These are phyloP conservation scores for Pseudomyrmex pallidus DNA, from an alignment of 1,140 invertebrate species.

Conservation along the genomic window DNA sequence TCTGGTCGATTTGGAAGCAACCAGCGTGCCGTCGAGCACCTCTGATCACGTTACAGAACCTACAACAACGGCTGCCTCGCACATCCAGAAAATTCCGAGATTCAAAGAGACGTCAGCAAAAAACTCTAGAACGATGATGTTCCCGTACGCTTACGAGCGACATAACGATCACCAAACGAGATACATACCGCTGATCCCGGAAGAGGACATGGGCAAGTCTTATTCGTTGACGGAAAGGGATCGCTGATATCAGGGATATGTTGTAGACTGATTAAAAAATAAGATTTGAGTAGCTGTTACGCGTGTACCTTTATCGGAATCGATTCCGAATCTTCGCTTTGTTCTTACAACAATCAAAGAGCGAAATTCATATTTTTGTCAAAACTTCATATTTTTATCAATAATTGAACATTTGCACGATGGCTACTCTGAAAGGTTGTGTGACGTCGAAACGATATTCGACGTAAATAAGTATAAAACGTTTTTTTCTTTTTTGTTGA, in stretches of 20 bases:
- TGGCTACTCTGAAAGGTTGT: too few relatives aligned
- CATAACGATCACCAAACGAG: constrained; percentile 82
- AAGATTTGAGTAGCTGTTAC: not conserved
- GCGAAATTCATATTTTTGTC: not conserved
- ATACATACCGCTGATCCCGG: constrained; percentile 82
- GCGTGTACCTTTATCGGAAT: not conserved
- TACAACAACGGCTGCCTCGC: constrained; percentile 70
- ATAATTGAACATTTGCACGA: not conserved
- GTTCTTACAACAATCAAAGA: not conserved
- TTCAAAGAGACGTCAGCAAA: not conserved
- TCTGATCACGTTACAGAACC: constrained; percentile 51
- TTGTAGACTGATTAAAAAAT: not conserved
- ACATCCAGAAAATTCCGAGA: constrained; percentile 80
- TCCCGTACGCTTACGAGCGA: constrained; percentile 82
- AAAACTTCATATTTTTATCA: not conserved
- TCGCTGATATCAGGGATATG: constrained; percentile 60
- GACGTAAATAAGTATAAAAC: too few relatives aligned
- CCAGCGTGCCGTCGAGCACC: constrained; percentile 23
- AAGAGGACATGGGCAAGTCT: constrained; percentile 77
- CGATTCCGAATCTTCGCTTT: not conserved
- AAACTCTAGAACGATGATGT: constrained; percentile 75
- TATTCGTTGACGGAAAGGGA: constrained; percentile 58
- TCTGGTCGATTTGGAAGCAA: constrained; percentile 69
- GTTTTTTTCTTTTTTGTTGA: too few relatives aligned
- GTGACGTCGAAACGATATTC: too few relatives aligned